phyloP scores from a whole-genome alignment of 2,888 invertebrate species.

The Nomada goodeniana region DNA sequence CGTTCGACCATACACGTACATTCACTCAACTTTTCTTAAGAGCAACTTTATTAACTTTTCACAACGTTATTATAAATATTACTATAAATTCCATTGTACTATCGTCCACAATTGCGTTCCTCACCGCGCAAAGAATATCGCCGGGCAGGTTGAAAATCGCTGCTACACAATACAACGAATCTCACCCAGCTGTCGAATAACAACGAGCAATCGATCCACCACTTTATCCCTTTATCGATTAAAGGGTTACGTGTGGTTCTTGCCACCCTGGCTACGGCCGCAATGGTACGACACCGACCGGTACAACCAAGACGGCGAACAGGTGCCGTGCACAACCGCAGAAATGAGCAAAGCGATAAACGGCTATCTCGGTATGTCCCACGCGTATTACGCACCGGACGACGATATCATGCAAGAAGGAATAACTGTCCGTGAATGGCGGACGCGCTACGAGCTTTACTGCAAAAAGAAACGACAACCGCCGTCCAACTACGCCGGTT shows the following conservation, averaged over 20 bases:
- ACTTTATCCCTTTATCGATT: background rate
- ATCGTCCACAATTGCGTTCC: too few relatives aligned
- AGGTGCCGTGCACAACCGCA: conserved; percentile 87
- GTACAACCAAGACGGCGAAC: conserved; percentile 83
- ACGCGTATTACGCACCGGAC: conserved; percentile 88
- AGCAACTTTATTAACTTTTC: too few relatives aligned
- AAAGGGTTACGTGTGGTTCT: conserved; percentile 93
- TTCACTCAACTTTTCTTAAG: too few relatives aligned
- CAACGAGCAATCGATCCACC: too few relatives aligned
- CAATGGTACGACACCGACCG: conserved; percentile 88
- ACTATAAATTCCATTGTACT: too few relatives aligned
- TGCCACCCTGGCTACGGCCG: conserved; percentile 90
- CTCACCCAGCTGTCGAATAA: too few relatives aligned
- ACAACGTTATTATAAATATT: too few relatives aligned
- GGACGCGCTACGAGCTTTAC: conserved; percentile 82
- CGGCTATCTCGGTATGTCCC: conserved; percentile 90
- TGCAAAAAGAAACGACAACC: conserved; percentile 74
- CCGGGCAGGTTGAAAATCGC: too few relatives aligned
- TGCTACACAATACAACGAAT: too few relatives aligned
- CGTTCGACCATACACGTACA: too few relatives aligned
- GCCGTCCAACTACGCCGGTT: conserved; percentile 89
- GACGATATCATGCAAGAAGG: conserved; percentile 88
- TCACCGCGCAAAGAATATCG: too few relatives aligned
- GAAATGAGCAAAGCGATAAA: conserved; percentile 89
- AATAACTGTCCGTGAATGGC: conserved; percentile 88